A percentile compares a stretch with the other conserved stretches of the same genome.
These are phyloP conservation scores for Poliocrania exsul DNA, from an alignment of 2,797 vertebrate species.

Conservation along the genomic window DNA sequence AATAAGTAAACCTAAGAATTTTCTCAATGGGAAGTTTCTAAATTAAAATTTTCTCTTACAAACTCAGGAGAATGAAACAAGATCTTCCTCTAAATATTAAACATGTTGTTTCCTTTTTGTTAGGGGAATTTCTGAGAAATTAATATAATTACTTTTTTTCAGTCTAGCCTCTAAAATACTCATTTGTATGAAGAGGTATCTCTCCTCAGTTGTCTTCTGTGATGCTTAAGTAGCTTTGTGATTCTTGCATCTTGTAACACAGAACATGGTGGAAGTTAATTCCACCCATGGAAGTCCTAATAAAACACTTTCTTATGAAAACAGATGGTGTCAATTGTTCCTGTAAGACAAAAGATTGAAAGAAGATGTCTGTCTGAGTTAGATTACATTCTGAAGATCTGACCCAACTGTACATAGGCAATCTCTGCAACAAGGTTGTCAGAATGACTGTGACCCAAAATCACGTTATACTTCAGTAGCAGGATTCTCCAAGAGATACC, in stretches of 20 bases:
- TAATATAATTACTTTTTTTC: neutral
- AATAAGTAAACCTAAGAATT: neutral
- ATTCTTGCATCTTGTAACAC: neutral
- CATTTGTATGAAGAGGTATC: neutral
- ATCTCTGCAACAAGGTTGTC: neutral
- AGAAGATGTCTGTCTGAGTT: conserved; percentile 16
- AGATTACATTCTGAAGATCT: conserved; percentile 1
- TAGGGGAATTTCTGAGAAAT: neutral
- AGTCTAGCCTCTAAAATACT: neutral
- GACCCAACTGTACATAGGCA: neutral
- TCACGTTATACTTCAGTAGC: neutral
- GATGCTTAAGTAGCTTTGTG: neutral
- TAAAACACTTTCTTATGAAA: neutral
- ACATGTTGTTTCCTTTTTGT: neutral
- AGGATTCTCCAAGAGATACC: neutral
- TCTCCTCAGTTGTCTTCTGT: neutral
- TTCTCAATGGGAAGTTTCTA: neutral
- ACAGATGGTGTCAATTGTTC: conserved; percentile 18
- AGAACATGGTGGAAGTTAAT: neutral
- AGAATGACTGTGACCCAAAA: neutral
- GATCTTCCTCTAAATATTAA: neutral
- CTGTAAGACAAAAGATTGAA: conserved; percentile 10
- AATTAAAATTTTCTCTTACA: neutral
- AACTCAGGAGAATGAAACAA: neutral
- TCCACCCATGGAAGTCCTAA: neutral